Conservation (phyloP, 2,888 invertebrate genomes). For the Phyllotreta striolata region DNA sequence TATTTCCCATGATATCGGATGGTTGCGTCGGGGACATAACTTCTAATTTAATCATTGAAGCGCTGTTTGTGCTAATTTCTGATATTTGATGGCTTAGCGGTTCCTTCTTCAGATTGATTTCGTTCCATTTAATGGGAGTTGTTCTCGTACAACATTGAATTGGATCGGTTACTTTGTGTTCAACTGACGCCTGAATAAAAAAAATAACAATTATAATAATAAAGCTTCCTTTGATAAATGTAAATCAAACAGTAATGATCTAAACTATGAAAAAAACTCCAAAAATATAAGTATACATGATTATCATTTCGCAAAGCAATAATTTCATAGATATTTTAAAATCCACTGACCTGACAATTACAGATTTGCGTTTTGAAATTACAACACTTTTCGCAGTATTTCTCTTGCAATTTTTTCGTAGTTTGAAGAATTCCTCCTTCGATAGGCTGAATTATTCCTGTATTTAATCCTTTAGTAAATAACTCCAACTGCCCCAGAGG, state of each 20-base stretch:
- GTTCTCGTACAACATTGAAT: conserved; percentile 72
- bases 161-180: conserved; percentile 44
- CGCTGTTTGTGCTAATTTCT: conserved; percentile 67
- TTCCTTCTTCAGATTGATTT: conserved; percentile 72
- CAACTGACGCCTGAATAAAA: conserved; percentile 38
- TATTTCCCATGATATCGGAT: conserved; percentile 48
- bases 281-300: too few relatives aligned
- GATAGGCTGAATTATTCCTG: conserved; percentile 60
- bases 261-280: neutral
- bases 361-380: conserved; percentile 51
- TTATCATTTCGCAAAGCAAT: too few relatives aligned
- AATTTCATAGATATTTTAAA: too few relatives aligned
- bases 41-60: conserved; percentile 70
- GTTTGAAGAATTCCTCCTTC: conserved; percentile 46
- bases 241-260: too few relatives aligned
- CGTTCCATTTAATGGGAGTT: conserved; percentile 72
- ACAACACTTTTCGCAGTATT: conserved; percentile 57
- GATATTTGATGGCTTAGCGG: conserved; percentile 68
- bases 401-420: conserved; percentile 54
- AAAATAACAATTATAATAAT: neutral
- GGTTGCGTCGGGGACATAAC: conserved; percentile 71
- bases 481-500: conserved; percentile 74
- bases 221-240: too few relatives aligned
- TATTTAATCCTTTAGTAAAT: conserved; percentile 63
- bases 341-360: conserved; percentile 47